phyloP scores from a whole-genome alignment of 2,888 invertebrate genomes.

The Biston stratarius region DNA sequence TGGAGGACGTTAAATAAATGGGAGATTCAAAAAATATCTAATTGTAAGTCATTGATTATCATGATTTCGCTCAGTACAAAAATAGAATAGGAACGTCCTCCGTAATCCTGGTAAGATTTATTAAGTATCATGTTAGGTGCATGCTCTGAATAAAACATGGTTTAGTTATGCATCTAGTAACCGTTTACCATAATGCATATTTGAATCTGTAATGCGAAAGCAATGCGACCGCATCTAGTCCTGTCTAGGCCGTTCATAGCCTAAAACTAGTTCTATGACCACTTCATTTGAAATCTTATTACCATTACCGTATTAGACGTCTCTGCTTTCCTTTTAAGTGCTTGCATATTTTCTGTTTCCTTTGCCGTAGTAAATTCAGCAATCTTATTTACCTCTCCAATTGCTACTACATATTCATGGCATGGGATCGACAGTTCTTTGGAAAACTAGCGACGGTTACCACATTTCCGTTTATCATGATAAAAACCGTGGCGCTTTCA shows the following conservation, averaged over 20 bases:
- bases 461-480: conserved; percentile 1
- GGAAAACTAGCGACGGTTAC: background rate
- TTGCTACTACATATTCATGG: conserved; percentile 16
- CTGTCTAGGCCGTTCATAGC: conserved; percentile 35
- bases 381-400: conserved; percentile 14
- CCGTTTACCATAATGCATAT: conserved; percentile 56
- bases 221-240: conserved; percentile 47
- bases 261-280: conserved; percentile 44
- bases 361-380: conserved; percentile 18
- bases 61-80: conserved; percentile 9
- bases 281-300: conserved; percentile 41
- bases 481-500: background rate
- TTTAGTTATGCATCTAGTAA: conserved; percentile 51
- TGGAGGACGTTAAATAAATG: too few relatives aligned
- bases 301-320: conserved; percentile 32
- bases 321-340: conserved; percentile 34
- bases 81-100: conserved; percentile 29
- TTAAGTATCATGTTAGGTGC: conserved; percentile 40
- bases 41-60: background rate
- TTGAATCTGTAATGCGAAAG: conserved; percentile 56
- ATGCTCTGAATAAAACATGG: conserved; percentile 47
- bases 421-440: conserved; percentile 11
- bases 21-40: background rate
- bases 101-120: conserved; percentile 42
- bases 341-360: conserved; percentile 24